A percentile compares a stretch with the other conserved stretches of the same genome.
Conservation (phyloP, 2,113 vertebrate genomes). For the Apus apus region DNA sequence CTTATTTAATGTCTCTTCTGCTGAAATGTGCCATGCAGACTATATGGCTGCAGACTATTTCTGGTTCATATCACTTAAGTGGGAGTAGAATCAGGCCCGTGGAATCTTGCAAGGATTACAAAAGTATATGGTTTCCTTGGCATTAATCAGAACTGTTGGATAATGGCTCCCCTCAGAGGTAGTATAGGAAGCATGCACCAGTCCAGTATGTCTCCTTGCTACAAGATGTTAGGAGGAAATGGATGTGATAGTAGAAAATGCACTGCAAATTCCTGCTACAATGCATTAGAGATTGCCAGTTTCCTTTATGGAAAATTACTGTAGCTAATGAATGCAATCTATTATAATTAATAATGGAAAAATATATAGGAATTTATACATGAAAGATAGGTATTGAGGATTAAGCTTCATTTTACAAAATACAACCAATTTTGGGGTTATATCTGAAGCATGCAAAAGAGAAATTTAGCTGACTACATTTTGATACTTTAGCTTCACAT, state of each 20-base stretch:
- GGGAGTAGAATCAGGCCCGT: neutral
- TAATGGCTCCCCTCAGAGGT: conserved; percentile 70
- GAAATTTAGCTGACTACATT: neutral
- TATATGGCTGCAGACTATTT: neutral
- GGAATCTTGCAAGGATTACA: neutral
- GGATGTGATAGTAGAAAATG: neutral
- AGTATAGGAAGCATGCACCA: neutral
- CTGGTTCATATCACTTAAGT: neutral
- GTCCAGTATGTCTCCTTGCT: neutral
- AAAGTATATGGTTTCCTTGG: neutral
- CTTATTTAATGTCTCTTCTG: neutral
- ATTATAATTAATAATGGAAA: neutral
- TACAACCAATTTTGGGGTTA: neutral
- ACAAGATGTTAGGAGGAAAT: neutral
- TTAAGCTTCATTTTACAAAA: neutral
- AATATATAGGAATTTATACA: neutral
- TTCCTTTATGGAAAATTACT: neutral
- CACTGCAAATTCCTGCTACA: neutral
- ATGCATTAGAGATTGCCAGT: neutral
- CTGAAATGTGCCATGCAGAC: neutral
- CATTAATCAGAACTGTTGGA: conserved; percentile 32
- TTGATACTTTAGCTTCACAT: conserved; percentile 1
- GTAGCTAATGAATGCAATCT: neutral
- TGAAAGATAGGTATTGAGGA: neutral
- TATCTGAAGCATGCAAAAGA: neutral